phyloP scores from a whole-genome alignment of 2,113 vertebrate genomes.

The Misgurnus mizolepis region DNA sequence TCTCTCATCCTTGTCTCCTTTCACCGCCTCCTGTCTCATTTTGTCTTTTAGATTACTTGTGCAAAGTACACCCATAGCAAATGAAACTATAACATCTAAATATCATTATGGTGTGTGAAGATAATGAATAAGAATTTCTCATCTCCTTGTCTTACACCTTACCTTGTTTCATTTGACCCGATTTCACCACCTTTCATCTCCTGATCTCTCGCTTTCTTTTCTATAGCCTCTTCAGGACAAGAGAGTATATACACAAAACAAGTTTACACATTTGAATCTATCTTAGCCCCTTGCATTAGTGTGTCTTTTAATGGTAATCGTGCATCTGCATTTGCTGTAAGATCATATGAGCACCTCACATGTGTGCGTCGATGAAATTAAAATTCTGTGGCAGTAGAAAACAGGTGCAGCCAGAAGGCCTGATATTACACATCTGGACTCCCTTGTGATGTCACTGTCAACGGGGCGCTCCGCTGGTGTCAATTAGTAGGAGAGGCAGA shows the following conservation, averaged over 20 bases:
- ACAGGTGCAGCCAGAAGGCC: conserved; percentile 59
- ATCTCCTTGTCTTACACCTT: not conserved
- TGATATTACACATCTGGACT: conserved; percentile 59
- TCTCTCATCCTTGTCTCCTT: not conserved
- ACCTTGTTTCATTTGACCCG: not conserved
- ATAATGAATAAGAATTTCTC: not conserved
- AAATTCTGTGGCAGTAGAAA: conserved; percentile 54
- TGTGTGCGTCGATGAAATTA: conserved; percentile 42
- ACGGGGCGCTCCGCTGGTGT: conserved; percentile 50
- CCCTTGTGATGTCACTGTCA: conserved; percentile 59
- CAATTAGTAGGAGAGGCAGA: conserved; percentile 55
- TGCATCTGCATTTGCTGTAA: not conserved
- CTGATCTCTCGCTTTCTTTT: too few species aligned
- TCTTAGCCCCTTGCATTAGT: not conserved
- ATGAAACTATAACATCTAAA: too few species aligned
- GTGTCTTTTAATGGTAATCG: not conserved
- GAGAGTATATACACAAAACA: conserved; percentile 4
- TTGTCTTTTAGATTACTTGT: not conserved
- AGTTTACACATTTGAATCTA: conserved; percentile 44
- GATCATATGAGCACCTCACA: not conserved
- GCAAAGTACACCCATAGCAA: too few species aligned
- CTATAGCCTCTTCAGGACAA: not conserved
- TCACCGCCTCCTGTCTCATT: not conserved
- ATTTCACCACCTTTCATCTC: not conserved
- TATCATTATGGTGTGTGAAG: too few species aligned